Percentiles rank a stretch among this genome's conserved stretches.
phyloP scores from a whole-genome alignment of 2,113 vertebrate genomes.

The Zapornia atra region DNA sequence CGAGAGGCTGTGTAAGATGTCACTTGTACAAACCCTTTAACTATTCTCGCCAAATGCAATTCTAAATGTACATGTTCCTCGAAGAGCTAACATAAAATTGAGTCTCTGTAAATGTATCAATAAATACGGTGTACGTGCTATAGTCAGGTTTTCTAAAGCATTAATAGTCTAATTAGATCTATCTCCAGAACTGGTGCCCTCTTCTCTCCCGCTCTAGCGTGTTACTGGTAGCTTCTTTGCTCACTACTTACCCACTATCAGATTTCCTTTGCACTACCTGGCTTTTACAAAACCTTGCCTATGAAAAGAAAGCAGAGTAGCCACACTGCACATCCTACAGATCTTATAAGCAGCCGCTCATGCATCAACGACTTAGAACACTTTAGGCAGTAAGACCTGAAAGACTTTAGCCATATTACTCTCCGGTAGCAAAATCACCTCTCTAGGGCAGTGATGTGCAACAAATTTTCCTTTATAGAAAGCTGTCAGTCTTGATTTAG shows the following conservation, averaged over 20 bases:
- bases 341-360: neutral
- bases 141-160: slow-evolving; percentile 64
- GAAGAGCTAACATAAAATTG: slow-evolving; percentile 17
- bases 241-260: neutral
- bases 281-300: slow-evolving; percentile 8
- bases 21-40: slow-evolving; percentile 29
- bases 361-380: neutral
- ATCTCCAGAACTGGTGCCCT: slow-evolving; percentile 1
- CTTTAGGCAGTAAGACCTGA: neutral
- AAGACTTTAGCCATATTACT: neutral
- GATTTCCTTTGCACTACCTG: slow-evolving; percentile 60
- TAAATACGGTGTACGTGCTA: slow-evolving; percentile 62
- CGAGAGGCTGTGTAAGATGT: slow-evolving; percentile 5
- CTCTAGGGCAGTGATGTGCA: neutral
- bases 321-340: neutral
- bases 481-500: slow-evolving; percentile 10
- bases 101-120: slow-evolving; percentile 66
- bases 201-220: neutral
- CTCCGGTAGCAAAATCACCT: slow-evolving; percentile 5
- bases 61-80: slow-evolving; percentile 59
- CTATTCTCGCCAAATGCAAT: slow-evolving; percentile 17
- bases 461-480: neutral
- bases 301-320: neutral
- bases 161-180: slow-evolving; percentile 18
- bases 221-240: neutral